Base-by-base conservation (phyloP, 2,888 invertebrate species). In the Margaritifera margaritifera region DNA sequence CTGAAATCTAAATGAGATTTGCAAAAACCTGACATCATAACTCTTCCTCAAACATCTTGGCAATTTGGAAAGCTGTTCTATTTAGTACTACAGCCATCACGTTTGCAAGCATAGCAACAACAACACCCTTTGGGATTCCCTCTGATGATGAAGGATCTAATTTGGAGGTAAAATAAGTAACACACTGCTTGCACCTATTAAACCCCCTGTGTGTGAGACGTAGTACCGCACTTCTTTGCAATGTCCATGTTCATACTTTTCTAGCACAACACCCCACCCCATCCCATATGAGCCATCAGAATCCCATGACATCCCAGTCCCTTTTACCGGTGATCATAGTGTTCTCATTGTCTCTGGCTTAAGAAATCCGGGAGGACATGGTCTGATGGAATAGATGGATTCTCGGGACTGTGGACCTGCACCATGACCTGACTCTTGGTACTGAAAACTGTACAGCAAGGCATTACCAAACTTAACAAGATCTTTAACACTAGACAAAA, bases 161-260 rank as follows among this genome's bases (percentile, higher is more conserved):
- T 64, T 64, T 51, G 69, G 68, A 18, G 91, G 91, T 51, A 91
- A 65, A 61, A 92, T 87, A 3, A 91, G 72, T 6, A 92, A 83
- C 15, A 91, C 87, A 70, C 92, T 92, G 55, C 91, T 91, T 1
- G 91, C 92, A 11, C 93, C 93, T 4, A 92, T 87, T 27, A 92
- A 92, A n/a, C 90, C 92, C 2, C 93, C 93, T 20, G 91, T 89
- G 83, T 93, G 92, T 11, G 79, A 85, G 0, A 90, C 87, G 69
- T 82, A 85, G 71, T 81, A 85, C 52, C 78, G 74, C 56, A 82
- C 82, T 18, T 83, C 71, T 56, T 69, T 65, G 77, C 90, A 87
- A 63, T 77, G 86, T 20, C 86, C 85, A 70, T 85, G 82, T 31
- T 88, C 81, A 15, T 85, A 72, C 27, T 84, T 76, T 11, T 81